These are phyloP conservation scores for Coendou prehensilis DNA, from an alignment of 2,797 vertebrate species.

Conservation along the genomic window DNA sequence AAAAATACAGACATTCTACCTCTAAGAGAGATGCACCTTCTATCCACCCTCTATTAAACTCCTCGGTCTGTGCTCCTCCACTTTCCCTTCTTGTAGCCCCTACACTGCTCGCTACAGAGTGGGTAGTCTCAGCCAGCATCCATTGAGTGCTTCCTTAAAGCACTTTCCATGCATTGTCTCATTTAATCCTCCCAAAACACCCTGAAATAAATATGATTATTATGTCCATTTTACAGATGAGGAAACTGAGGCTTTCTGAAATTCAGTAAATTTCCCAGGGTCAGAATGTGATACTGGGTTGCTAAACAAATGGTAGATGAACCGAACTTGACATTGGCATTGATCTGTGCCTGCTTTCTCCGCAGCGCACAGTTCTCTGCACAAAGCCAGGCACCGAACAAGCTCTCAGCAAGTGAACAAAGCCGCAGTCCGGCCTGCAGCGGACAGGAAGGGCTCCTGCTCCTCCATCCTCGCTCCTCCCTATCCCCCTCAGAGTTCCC, in stretches of 20 bases:
- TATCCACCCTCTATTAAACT: not conserved
- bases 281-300: not conserved
- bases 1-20: not conserved
- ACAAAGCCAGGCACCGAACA: not conserved
- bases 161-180: not conserved
- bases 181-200: not conserved
- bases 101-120: not conserved
- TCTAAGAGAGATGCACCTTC: not conserved
- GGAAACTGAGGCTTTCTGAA: slow-evolving; percentile 44
- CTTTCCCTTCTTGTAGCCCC: not conserved
- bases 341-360: not conserved
- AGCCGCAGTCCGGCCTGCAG: not conserved
- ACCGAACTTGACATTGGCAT: not conserved
- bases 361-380: not conserved
- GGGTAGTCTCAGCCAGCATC: not conserved
- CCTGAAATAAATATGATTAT: not conserved
- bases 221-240: slow-evolving; percentile 58
- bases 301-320: not conserved
- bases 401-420: slow-evolving; percentile 10
- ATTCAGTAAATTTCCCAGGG: slow-evolving; percentile 11
- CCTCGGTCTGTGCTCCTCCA: not conserved
- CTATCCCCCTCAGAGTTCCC: not conserved
- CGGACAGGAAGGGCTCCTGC: not conserved
- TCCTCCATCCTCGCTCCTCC: not conserved
- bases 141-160: not conserved